phyloP scores from a whole-genome alignment of 2,888 invertebrate species.

The Cyclophora punctaria region DNA sequence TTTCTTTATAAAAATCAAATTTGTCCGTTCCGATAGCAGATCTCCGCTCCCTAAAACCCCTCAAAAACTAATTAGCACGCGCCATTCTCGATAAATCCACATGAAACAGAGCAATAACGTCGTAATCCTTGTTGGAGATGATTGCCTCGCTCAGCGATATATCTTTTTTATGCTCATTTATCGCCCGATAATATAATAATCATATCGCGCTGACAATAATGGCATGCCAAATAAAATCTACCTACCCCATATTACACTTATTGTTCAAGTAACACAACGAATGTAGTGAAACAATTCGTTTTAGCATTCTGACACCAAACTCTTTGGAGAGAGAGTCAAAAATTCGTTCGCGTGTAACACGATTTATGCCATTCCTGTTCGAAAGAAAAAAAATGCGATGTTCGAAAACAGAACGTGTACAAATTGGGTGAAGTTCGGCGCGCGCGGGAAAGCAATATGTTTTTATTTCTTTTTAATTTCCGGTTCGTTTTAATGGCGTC shows the following conservation, averaged over 20 bases:
- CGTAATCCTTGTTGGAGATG: conserved; percentile 59
- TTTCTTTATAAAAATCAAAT: too few species aligned
- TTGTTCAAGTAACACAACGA: conserved; percentile 30
- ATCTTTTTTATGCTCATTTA: conserved; percentile 70
- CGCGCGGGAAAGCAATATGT: conserved; percentile 72
- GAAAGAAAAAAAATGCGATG: conserved; percentile 35
- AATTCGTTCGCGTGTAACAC: conserved; percentile 12
- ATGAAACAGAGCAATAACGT: conserved; percentile 59
- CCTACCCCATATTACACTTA: conserved; percentile 57
- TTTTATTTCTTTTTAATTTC: conserved; percentile 75
- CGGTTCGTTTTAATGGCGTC: conserved; percentile 72
- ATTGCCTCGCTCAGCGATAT: conserved; percentile 58
- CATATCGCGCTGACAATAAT: conserved; percentile 71
- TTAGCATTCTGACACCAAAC: conserved; percentile 7
- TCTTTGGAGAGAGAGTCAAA: conserved; percentile 19
- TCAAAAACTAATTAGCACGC: conserved; percentile 31
- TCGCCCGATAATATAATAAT: conserved; percentile 73
- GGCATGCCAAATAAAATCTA: conserved; percentile 71
- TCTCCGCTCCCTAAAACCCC: conserved; percentile 17
- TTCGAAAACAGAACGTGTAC: conserved; percentile 65
- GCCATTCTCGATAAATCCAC: conserved; percentile 61
- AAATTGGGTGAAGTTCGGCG: conserved; percentile 69
- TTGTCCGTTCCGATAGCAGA: too few species aligned
- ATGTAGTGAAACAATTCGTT: conserved; percentile 15
- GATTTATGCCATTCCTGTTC: conserved; percentile 33